These are phyloP conservation scores for Dicroscelio sp. DNA, from an alignment of 2,888 invertebrate genomes.

Conservation along the genomic window DNA sequence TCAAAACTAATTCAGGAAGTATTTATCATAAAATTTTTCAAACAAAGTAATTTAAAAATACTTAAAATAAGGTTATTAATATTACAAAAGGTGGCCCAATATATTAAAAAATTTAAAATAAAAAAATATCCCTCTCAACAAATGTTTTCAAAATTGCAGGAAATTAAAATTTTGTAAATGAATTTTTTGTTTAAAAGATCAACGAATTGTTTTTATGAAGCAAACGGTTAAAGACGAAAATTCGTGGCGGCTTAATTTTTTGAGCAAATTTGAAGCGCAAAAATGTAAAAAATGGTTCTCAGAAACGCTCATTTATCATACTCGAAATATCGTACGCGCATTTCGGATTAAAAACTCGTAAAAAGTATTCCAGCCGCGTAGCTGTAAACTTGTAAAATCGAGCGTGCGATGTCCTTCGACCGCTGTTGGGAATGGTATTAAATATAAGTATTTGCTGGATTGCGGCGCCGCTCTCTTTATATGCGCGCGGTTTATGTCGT, in stretches of 20 bases:
- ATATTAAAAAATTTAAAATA: too few species aligned
- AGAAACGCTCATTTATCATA: conserved; percentile 41
- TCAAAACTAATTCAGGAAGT: too few species aligned
- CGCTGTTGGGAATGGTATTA: conserved; percentile 70
- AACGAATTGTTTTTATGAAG: too few species aligned
- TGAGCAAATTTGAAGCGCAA: neutral
- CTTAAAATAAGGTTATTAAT: too few species aligned
- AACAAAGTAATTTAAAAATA: too few species aligned
- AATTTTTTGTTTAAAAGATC: too few species aligned
- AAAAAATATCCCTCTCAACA: too few species aligned
- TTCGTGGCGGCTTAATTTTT: neutral
- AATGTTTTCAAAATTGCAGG: too few species aligned
- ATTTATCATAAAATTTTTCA: too few species aligned
- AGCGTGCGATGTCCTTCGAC: conserved; percentile 74
- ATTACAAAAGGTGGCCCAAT: too few species aligned
- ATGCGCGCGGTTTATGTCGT: conserved; percentile 73
- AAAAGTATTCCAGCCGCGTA: conserved; percentile 54
- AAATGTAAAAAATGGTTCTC: conserved; percentile 15
- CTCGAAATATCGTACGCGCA: conserved; percentile 6
- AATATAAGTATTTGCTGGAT: conserved; percentile 77
- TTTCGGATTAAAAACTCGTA: conserved; percentile 60
- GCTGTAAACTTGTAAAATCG: conserved; percentile 71
- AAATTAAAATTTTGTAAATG: too few species aligned
- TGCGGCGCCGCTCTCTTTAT: conserved; percentile 78
- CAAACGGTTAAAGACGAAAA: too few species aligned